These are phyloP conservation scores for Aphidius colemani DNA, from an alignment of 2,888 invertebrate genomes.

Conservation along the genomic window DNA sequence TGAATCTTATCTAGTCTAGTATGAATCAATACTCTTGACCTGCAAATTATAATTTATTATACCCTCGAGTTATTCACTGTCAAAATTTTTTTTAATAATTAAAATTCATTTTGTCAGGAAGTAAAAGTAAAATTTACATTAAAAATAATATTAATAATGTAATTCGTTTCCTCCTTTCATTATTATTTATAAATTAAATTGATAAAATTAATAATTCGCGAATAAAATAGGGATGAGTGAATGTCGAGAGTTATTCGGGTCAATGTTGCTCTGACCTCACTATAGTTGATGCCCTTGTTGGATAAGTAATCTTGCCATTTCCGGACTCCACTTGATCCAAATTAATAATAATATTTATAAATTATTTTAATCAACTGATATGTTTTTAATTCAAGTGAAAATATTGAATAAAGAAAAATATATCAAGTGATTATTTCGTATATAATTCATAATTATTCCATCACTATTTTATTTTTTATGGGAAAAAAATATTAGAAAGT, in stretches of 20 bases:
- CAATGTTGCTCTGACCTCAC: constrained; percentile 51
- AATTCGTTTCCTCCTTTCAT: constrained; percentile 16
- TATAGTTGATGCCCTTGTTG: constrained; percentile 50
- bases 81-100: neutral
- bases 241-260: constrained; percentile 44
- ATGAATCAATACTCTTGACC: neutral
- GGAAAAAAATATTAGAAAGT: too few relatives aligned
- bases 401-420: too few relatives aligned
- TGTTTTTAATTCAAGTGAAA: too few relatives aligned
- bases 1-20: neutral
- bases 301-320: constrained; percentile 30
- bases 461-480: too few relatives aligned
- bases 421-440: too few relatives aligned
- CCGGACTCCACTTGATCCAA: constrained; percentile 1
- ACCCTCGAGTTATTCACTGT: neutral
- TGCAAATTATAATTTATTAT: neutral
- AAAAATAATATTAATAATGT: neutral
- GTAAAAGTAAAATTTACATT: too few relatives aligned
- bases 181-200: neutral
- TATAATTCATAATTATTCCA: too few relatives aligned
- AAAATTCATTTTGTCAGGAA: too few relatives aligned
- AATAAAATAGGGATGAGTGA: constrained; percentile 35
- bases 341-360: neutral
- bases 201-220: neutral
- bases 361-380: too few relatives aligned